phyloP scores from a whole-genome alignment of 2,888 invertebrate species.

The Volucella inanis region DNA sequence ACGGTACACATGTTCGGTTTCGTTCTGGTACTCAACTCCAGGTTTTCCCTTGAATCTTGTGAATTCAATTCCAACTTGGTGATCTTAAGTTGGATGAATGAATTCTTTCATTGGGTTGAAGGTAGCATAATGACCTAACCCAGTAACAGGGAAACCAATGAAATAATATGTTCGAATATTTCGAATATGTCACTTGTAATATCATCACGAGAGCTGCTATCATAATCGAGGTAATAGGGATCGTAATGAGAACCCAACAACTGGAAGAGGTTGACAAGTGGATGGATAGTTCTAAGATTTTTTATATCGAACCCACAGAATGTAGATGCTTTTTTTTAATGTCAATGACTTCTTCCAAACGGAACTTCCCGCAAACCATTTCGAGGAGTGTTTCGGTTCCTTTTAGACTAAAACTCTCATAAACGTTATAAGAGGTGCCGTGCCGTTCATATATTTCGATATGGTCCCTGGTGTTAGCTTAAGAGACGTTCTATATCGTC shows the following conservation, averaged over 20 bases:
- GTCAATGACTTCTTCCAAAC: conserved; percentile 87
- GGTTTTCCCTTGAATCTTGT: conserved; percentile 88
- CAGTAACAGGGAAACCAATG: conserved; percentile 94
- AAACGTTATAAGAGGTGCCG: conserved; percentile 86
- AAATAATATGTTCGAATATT: conserved; percentile 87
- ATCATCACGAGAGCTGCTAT: conserved; percentile 86
- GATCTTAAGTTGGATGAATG: conserved; percentile 88
- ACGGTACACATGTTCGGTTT: conserved; percentile 88
- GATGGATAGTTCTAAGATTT: conserved; percentile 84
- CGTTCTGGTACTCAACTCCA: conserved; percentile 86
- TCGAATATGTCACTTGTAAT: conserved; percentile 89
- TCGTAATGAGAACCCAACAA: conserved; percentile 98
- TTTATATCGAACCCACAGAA: conserved; percentile 94
- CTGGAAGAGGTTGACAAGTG: conserved; percentile 86
- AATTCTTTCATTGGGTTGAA: conserved; percentile 98
- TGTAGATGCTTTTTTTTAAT: conserved; percentile 94
- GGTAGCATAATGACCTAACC: conserved; percentile 90
- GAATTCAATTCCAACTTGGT: too few relatives aligned
- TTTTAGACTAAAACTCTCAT: conserved; percentile 87
- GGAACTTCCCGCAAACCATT: conserved; percentile 86
- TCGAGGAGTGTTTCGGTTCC: conserved; percentile 89
- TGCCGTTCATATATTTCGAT: conserved; percentile 89
- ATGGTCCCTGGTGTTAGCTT: conserved; percentile 95
- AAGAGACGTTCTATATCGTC: conserved; percentile 89
- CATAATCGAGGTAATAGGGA: conserved; percentile 94